A percentile compares a stretch with the other conserved stretches of the same genome.
These are phyloP conservation scores for Danio kyathit DNA, from an alignment of 2,797 vertebrate genomes.

Conservation along the genomic window DNA sequence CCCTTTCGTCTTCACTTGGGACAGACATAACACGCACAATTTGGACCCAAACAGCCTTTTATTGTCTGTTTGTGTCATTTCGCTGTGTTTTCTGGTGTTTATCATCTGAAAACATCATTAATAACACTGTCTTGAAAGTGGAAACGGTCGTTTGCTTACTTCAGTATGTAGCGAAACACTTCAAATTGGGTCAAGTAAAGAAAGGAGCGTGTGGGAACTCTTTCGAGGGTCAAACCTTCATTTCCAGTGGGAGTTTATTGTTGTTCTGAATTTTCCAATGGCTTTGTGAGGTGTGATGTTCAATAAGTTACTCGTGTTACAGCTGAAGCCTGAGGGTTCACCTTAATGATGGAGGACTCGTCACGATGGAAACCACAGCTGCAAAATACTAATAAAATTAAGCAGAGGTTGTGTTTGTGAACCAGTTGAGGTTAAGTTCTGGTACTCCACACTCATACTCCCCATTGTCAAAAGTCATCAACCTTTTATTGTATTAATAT, in stretches of 20 bases:
- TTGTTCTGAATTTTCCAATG: conserved; percentile 29
- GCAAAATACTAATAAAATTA: conserved; percentile 73
- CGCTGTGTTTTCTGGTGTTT: background rate
- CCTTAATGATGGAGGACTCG: conserved; percentile 46
- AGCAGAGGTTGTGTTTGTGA: conserved; percentile 15
- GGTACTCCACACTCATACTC: too few species aligned
- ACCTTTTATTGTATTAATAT: too few species aligned
- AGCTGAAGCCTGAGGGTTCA: conserved; percentile 23
- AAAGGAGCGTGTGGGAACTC: conserved; percentile 29
- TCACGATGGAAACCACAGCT: conserved; percentile 69
- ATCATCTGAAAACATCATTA: conserved; percentile 18
- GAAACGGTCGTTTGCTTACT: conserved; percentile 9
- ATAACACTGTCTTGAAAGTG: conserved; percentile 15
- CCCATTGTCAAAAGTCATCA: too few species aligned
- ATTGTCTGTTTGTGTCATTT: conserved; percentile 26
- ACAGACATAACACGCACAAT: conserved; percentile 25
- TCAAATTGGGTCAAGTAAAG: conserved; percentile 18
- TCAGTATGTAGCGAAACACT: conserved; percentile 7
- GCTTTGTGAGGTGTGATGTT: conserved; percentile 56
- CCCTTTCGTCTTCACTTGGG: conserved; percentile 18
- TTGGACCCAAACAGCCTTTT: conserved; percentile 20
- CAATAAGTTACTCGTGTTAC: conserved; percentile 47
- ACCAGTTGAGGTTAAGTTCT: background rate
- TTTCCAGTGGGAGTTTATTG: conserved; percentile 25
- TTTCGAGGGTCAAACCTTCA: conserved; percentile 38